These are phyloP conservation scores for Oxygymnocypris stewartii DNA, from an alignment of 2,113 vertebrate species.

Conservation along the genomic window DNA sequence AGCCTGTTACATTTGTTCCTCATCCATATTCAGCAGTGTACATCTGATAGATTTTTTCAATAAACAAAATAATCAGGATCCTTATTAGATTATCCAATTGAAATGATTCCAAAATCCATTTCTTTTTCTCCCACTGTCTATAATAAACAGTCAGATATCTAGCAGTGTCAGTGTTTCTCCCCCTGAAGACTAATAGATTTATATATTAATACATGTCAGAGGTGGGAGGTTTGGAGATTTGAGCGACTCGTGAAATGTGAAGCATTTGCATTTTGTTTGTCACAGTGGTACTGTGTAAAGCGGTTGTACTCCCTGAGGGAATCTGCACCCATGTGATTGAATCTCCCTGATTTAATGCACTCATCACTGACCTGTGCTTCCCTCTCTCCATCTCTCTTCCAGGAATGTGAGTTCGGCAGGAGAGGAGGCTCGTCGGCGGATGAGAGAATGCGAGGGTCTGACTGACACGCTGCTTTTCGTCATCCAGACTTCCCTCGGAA, in stretches of 20 bases:
- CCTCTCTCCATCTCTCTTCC: constrained; percentile 48
- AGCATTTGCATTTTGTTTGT: constrained; percentile 43
- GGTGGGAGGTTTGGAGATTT: constrained; percentile 38
- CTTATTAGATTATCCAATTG: constrained; percentile 2
- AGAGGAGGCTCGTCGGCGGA: constrained; percentile 94
- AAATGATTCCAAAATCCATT: constrained; percentile 11
- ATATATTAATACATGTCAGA: constrained; percentile 51
- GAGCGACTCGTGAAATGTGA: constrained; percentile 49
- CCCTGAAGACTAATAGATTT: constrained; percentile 38
- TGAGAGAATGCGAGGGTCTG: constrained; percentile 97
- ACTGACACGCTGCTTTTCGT: constrained; percentile 96
- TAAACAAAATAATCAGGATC: constrained; percentile 18
- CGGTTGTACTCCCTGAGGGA: neutral
- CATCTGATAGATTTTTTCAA: constrained; percentile 20
- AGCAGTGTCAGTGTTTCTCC: neutral
- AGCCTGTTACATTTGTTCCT: neutral
- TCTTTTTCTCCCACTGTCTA: constrained; percentile 1
- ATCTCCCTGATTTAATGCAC: constrained; percentile 1
- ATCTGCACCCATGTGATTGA: constrained; percentile 16
- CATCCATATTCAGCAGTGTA: neutral
- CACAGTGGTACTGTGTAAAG: neutral
- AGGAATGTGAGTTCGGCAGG: constrained; percentile 98
- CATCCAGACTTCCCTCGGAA: constrained; percentile 96
- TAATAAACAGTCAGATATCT: neutral
- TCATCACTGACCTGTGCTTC: constrained; percentile 41